phyloP scores from a whole-genome alignment of 2,113 vertebrate genomes.

The Anhinga anhinga region DNA sequence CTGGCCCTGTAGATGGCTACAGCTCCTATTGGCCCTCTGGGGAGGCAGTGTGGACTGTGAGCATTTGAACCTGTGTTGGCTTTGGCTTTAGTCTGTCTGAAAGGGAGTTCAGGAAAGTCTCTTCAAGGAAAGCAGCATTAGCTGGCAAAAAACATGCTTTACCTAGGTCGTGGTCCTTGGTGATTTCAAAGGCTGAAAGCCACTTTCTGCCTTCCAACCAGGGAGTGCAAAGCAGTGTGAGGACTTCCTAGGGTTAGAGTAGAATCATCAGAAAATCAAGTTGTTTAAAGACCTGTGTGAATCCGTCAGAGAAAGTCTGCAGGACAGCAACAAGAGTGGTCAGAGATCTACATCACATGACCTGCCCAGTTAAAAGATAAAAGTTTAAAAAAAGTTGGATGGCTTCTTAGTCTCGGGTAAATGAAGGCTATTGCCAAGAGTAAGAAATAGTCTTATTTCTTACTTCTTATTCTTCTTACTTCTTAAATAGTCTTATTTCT shows the following conservation, averaged over 20 bases:
- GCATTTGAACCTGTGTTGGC: background rate
- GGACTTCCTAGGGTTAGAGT: background rate
- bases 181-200: background rate
- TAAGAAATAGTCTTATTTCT: background rate
- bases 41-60: accelerated
- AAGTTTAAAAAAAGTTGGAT: background rate
- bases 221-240: accelerated
- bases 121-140: background rate
- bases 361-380: background rate
- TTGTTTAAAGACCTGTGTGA: background rate
- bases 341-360: background rate
- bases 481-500: no score
- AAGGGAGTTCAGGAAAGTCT: background rate
- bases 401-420: background rate
- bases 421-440: background rate
- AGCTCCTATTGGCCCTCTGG: background rate
- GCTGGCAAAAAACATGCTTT: background rate
- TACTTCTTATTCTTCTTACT: no score
- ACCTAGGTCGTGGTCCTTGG: accelerated
- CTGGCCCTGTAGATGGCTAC: background rate
- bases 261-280: background rate
- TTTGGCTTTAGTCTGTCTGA: background rate
- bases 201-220: background rate
- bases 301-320: background rate
- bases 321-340: background rate